These are phyloP conservation scores for Charaxes varanes DNA, from an alignment of 1,140 invertebrate species.

Conservation along the genomic window DNA sequence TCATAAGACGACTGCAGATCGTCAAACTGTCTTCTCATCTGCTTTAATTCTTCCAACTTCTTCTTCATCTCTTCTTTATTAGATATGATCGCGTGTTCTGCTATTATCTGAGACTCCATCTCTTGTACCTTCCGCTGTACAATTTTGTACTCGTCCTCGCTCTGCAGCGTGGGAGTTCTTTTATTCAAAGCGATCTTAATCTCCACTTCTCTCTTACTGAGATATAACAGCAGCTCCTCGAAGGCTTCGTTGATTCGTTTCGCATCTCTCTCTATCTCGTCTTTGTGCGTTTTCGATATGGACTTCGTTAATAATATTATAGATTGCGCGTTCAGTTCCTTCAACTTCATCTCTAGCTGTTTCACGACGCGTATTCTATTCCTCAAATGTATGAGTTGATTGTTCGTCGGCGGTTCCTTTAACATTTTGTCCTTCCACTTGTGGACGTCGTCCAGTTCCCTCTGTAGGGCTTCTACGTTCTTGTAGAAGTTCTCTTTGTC, in stretches of 20 bases:
- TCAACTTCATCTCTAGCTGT: conserved; percentile 51
- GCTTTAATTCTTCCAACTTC: conserved; percentile 53
- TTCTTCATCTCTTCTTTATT: conserved; percentile 51
- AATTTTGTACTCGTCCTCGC: conserved; percentile 33
- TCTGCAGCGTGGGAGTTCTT: conserved; percentile 20
- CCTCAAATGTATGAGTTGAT: conserved; percentile 56
- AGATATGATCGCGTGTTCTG: conserved; percentile 72
- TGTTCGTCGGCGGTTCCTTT: conserved; percentile 36
- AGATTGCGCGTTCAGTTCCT: conserved; percentile 48
- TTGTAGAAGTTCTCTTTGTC: conserved; percentile 51
- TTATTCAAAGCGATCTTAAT: conserved; percentile 35
- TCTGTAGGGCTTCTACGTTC: conserved; percentile 35
- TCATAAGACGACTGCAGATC: conserved; percentile 57
- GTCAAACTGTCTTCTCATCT: conserved; percentile 51
- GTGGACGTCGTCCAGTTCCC: conserved; percentile 42
- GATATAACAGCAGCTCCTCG: conserved; percentile 31
- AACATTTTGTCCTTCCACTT: conserved; percentile 49
- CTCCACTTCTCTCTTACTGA: conserved; percentile 37
- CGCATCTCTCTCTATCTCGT: conserved; percentile 43
- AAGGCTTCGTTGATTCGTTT: conserved; percentile 42
- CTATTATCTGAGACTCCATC: conserved; percentile 53
- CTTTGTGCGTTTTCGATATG: conserved; percentile 40
- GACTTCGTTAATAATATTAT: conserved; percentile 50
- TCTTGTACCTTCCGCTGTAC: conserved; percentile 38
- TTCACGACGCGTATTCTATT: conserved; percentile 49